Evolutionary conservation across 2,888 invertebrate species (phyloP), one percentile per base, ranked within the genome.

Genomic region (Theretra japonica): DNA sequence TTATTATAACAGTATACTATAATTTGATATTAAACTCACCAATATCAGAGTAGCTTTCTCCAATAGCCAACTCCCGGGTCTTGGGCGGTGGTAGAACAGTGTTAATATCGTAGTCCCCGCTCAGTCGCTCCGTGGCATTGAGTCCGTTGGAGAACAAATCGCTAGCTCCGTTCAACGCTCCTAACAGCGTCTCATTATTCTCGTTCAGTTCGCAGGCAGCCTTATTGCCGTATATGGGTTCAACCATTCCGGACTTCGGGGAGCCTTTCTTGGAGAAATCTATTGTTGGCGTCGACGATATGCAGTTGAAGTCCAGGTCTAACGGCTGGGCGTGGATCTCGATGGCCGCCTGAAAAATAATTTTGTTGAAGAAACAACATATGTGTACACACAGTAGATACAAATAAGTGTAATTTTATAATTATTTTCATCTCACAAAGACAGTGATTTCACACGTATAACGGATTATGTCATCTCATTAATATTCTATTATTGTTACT

Each of bases 31-130:
- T 57, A 69, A 73, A 81, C 89, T 89, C 80, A 94, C 95, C 95
- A 73, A 95, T 94, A 87, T 95, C 95, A 3, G 94, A 94, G 82
- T 94, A 95, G 82, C 94, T 95, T 79, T 95, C 95, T 60, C 95
- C 95, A 71, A 95, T 95, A 3, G 95, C 95, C n/a, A 94, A 80
- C 80, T 95, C 95, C 69, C 95, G 82, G 73, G 86, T 93, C 78
- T 94, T 94, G 6, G 95, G 95, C 71, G 95, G 94, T 17, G 95
- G 95, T 74, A 95, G 81, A 2, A 95, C 94, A 17, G 87, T 90
- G 76, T 94, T 93, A 68, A 94, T 94, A 75, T 95, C 94, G 76
- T 94, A 95, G 79, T 94, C 94, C 1, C 94, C 95, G 71, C 94
- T 94, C 65, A 94, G 82, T 72, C 94, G 86, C 11, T 94, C 94